These are phyloP conservation scores for Zosterops hypoxanthus DNA, from an alignment of 2,113 vertebrate genomes.

Conservation along the genomic window DNA sequence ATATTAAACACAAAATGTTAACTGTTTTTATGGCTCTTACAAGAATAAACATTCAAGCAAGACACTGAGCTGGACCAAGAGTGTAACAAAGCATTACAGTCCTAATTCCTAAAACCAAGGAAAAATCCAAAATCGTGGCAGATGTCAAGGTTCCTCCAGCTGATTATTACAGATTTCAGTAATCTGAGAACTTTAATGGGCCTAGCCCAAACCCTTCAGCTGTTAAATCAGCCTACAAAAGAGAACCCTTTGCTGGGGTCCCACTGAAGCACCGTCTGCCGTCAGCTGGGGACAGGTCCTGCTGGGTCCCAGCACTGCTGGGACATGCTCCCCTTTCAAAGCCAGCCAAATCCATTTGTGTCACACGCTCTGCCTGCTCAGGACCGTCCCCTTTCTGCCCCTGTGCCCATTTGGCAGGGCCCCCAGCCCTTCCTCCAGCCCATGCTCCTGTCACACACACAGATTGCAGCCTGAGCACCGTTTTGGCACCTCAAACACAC, in stretches of 20 bases:
- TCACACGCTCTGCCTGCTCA: not conserved
- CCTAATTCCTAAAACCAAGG: not conserved
- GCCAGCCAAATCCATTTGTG: not conserved
- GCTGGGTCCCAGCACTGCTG: fast-evolving
- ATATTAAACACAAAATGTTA: not conserved
- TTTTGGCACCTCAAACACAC: not conserved
- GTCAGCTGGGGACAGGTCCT: not conserved
- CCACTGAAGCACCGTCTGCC: not conserved
- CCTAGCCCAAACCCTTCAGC: not conserved
- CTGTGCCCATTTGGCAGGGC: conserved; percentile 10
- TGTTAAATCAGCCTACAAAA: not conserved
- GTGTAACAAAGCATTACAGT: not conserved
- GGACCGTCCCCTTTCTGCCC: not conserved
- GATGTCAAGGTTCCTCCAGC: not conserved
- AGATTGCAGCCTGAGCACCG: not conserved
- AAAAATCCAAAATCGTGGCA: not conserved
- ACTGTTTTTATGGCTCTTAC: not conserved
- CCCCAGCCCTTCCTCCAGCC: not conserved
- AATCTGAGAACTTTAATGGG: not conserved
- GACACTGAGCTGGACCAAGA: not conserved
- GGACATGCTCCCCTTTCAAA: not conserved
- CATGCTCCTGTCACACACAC: not conserved
- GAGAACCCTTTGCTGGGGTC: not conserved
- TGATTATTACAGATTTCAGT: not conserved
- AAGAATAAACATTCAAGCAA: not conserved